Evolutionary conservation across 2,888 invertebrate genomes (phyloP).

Genomic region (Brachyptera risi): DNA sequence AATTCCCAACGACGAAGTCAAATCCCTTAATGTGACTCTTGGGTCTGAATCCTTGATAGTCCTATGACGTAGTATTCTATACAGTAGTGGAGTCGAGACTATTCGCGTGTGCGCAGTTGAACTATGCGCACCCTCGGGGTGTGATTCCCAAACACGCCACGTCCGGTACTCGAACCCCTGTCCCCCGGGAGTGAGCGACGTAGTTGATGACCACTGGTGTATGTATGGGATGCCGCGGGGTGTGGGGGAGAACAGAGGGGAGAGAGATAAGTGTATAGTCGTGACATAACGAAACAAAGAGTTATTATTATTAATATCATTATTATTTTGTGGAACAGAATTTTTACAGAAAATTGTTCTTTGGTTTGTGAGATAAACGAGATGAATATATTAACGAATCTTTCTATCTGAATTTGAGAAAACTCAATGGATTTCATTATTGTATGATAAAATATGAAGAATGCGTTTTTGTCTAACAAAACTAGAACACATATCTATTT

Average conservation of each 20-base stretch:
- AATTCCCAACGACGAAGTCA: not conserved
- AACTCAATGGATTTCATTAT: too few relatives aligned
- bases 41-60: conserved; percentile 24
- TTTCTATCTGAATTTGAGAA: too few relatives aligned
- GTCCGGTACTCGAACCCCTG: conserved; percentile 13
- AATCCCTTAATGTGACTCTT: conserved; percentile 22
- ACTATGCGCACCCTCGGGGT: conserved; percentile 5
- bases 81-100: not conserved
- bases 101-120: not conserved
- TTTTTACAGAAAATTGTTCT: too few relatives aligned
- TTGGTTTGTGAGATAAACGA: too few relatives aligned
- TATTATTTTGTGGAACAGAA: too few relatives aligned
- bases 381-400: too few relatives aligned
- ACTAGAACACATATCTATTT: too few relatives aligned
- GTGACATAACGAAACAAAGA: too few relatives aligned
- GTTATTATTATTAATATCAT: too few relatives aligned
- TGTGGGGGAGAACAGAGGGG: not conserved
- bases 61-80: conserved; percentile 25
- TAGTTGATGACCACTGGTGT: conserved; percentile 20
- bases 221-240: not conserved
- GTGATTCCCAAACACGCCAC: conserved; percentile 24
- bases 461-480: too few relatives aligned
- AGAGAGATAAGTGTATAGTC: too few relatives aligned
- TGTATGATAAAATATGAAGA: too few relatives aligned
- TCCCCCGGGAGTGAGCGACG: conserved; percentile 1